Conservation (phyloP, 92 coral and sea anemone species). For the Phymanthus crucifer region DNA sequence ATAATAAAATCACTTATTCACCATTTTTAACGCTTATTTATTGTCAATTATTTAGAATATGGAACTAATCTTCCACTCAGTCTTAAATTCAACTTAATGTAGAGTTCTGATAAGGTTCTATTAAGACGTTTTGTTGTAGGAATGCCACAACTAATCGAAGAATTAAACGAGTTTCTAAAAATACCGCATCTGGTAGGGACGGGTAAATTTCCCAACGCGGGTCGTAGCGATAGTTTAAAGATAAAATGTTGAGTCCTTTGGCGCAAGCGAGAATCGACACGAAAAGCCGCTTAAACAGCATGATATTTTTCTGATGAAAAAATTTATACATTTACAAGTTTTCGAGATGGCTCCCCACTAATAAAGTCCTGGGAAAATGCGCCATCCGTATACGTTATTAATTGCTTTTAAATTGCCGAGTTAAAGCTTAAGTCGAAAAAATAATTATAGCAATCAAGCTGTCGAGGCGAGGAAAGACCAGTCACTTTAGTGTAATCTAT, state of each 20-base stretch:
- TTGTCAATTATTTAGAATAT: neutral
- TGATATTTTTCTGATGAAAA: neutral
- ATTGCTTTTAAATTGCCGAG: neutral
- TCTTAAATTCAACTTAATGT: neutral
- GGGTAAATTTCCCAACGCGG: constrained; percentile 1
- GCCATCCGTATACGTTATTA: neutral
- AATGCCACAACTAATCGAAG: neutral
- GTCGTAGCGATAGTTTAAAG: neutral
- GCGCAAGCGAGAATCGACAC: neutral
- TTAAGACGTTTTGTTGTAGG: neutral
- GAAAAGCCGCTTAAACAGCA: neutral
- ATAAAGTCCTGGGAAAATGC: neutral
- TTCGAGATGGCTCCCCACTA: neutral
- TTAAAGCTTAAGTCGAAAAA: neutral
- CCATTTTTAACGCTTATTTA: neutral
- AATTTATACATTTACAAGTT: neutral
- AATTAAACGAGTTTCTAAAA: neutral
- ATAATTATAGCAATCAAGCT: neutral
- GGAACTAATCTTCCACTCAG: neutral
- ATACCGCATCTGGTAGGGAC: neutral
- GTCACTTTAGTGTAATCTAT: neutral
- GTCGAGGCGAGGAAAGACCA: neutral
- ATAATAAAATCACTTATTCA: neutral
- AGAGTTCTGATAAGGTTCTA: neutral
- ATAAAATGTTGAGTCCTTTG: neutral